Conservation (phyloP, 2,797 vertebrate genomes). For the Chelidonichthys spinosus region DNA sequence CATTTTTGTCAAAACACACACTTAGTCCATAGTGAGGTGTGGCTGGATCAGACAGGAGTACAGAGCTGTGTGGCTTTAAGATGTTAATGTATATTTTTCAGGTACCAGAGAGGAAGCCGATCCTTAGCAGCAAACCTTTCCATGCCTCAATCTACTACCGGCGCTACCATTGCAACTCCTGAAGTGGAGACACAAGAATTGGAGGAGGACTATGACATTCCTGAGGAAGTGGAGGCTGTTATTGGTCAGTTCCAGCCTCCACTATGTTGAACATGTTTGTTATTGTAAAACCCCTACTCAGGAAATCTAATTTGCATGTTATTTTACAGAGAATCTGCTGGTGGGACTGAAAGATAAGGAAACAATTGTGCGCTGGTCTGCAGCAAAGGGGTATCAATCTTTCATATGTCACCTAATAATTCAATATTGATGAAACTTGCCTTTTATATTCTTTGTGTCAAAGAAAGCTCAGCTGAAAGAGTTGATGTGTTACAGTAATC, state of each 20-base stretch:
- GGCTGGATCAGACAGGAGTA: not conserved
- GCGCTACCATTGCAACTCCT: constrained; percentile 46
- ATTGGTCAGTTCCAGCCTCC: constrained; percentile 84
- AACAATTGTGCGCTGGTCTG: constrained; percentile 97
- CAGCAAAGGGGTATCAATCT: constrained; percentile 92
- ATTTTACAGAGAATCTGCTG: constrained; percentile 90
- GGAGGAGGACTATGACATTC: constrained; percentile 93
- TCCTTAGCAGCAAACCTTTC: constrained; percentile 91
- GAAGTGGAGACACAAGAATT: constrained; percentile 56
- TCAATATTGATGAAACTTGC: constrained; percentile 37
- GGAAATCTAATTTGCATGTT: constrained; percentile 15
- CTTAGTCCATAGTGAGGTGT: not conserved
- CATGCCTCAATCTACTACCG: constrained; percentile 48
- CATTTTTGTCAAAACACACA: not conserved
- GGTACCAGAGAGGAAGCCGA: constrained; percentile 94
- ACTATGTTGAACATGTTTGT: not conserved
- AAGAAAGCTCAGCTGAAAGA: constrained; percentile 2
- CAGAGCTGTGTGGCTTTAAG: not conserved
- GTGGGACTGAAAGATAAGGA: constrained; percentile 96
- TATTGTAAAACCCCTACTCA: not conserved
- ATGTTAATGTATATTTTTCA: constrained; percentile 59
- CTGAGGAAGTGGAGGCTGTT: constrained; percentile 93
- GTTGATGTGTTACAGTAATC: constrained; percentile 6
- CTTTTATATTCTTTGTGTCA: constrained; percentile 22
- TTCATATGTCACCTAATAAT: not conserved